Base-by-base conservation (phyloP, 2,113 vertebrate genomes). In the Cyanoderma ruficeps region DNA sequence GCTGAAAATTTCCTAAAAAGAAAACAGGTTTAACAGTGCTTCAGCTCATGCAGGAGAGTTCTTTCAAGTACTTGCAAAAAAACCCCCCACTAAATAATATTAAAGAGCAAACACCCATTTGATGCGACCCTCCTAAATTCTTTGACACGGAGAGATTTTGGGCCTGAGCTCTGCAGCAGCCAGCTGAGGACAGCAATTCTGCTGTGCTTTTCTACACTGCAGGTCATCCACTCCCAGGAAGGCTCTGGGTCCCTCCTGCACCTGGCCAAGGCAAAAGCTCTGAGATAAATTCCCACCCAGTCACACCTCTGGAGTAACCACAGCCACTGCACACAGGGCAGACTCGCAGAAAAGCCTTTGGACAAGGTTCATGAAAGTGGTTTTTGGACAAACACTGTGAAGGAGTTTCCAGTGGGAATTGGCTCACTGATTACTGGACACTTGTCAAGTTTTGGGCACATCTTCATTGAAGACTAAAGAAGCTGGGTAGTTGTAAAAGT, bases 201-300 rank as follows among this genome's bases (percentile, higher is more conserved):
- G 13, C 5, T 33, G 15, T 31, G 6, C 8, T 55, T 72, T 5
- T 13, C 30, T 11, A 3, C 2, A 14, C 4, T 44, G 52, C 39
- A 49, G 33, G 1, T n/a, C 33, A 4, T 4, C 18, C 2, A 44
- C 6, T 39, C 30, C 50, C n/a, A 23, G 28, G 0, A 24, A 19
- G 8, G 41, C 24, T 70, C 68, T 18, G 1, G 10, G 23, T 37
- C 21, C 11, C 19, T 42, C 59, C 57, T 39, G n/a, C 10, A 19
- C 9, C 11, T 33, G 33, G 46, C 11, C 44, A 68, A 60, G 44
- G 47, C 35, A 88, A 20, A 42, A 39, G 22, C 79, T 24, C 1
- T 21, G 16, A 22, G 30, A 55, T 11, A 4, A 33, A 74, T 47
- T 67, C 30, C 50, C 30, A 24, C 25, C 28, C 23, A 28, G 13